A percentile compares a stretch with the other conserved stretches of the same genome.
Evolutionary conservation across 2,888 invertebrate genomes (phyloP).

Genomic region (Drosophila paranaensis): DNA sequence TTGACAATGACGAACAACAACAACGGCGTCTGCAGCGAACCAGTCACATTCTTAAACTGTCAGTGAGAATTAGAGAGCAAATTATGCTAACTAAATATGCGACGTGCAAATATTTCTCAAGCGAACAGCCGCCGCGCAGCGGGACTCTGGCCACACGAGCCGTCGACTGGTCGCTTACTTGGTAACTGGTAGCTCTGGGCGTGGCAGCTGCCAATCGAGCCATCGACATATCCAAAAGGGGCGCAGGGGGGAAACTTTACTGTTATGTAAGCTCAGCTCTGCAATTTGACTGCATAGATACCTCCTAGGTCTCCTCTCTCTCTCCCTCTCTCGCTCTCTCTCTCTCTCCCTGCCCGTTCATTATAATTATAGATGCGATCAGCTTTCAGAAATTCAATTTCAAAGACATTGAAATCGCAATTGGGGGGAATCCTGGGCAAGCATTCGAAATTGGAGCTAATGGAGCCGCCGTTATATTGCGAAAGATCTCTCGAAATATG

Average conservation of each 20-base stretch:
- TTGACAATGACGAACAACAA: slow-evolving; percentile 47
- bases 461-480: slow-evolving; percentile 21
- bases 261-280: slow-evolving; percentile 25
- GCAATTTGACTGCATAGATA: slow-evolving; percentile 2
- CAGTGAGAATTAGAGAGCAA: slow-evolving; percentile 74
- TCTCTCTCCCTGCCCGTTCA: not conserved
- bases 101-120: slow-evolving; percentile 46
- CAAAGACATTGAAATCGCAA: slow-evolving; percentile 10
- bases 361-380: slow-evolving; percentile 31
- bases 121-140: slow-evolving; percentile 26
- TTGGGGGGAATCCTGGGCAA: slow-evolving; percentile 7
- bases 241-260: not conserved
- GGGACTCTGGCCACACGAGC: slow-evolving; percentile 21
- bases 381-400: slow-evolving; percentile 24
- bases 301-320: not conserved
- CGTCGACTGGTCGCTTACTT: not conserved
- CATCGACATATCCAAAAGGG: slow-evolving; percentile 2
- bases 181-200: slow-evolving; percentile 29
- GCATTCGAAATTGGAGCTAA: slow-evolving; percentile 2
- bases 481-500: slow-evolving; percentile 38
- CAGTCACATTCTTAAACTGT: slow-evolving; percentile 67
- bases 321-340: not conserved
- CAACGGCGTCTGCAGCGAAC: slow-evolving; percentile 25
- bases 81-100: slow-evolving; percentile 78
- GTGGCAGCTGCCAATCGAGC: slow-evolving; percentile 26